A percentile compares a stretch with the other conserved stretches of the same genome.
Evolutionary conservation across 2,888 invertebrate species (phyloP).

Genomic region (Caprella mutica): DNA sequence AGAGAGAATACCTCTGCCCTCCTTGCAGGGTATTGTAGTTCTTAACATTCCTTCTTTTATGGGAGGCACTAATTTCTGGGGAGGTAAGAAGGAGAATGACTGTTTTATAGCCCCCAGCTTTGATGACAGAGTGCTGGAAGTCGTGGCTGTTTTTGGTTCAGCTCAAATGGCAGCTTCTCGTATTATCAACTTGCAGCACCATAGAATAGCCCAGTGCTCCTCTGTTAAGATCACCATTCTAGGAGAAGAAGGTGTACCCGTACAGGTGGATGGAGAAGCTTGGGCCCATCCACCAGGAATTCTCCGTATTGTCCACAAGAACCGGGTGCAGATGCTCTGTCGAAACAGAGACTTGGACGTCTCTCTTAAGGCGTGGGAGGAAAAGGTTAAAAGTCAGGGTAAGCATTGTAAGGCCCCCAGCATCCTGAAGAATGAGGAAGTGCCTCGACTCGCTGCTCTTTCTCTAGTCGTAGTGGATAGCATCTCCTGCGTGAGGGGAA

Average conservation of each 20-base stretch:
- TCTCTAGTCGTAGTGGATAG: conserved; percentile 14
- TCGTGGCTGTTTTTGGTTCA: conserved; percentile 93
- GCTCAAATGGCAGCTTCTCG: conserved; percentile 96
- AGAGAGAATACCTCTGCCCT: conserved; percentile 84
- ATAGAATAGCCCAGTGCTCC: conserved; percentile 92
- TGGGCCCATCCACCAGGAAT: conserved; percentile 96
- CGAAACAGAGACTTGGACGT: conserved; percentile 81
- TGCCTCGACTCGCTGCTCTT: conserved; percentile 21
- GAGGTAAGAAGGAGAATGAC: conserved; percentile 71
- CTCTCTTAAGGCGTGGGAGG: conserved; percentile 76
- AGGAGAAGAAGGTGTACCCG: conserved; percentile 44
- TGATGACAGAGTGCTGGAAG: conserved; percentile 91
- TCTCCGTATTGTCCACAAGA: conserved; percentile 90
- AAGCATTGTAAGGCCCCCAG: conserved; percentile 37
- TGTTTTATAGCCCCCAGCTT: conserved; percentile 85
- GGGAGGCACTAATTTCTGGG: conserved; percentile 99
- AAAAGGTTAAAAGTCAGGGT: conserved; percentile 54
- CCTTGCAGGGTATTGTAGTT: conserved; percentile 90
- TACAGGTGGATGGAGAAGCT: conserved; percentile 81
- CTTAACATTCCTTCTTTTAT: conserved; percentile 94
- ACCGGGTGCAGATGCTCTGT: conserved; percentile 90
- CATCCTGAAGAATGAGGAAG: conserved; percentile 54
- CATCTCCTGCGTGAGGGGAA: conserved; percentile 7
- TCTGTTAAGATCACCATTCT: conserved; percentile 91
- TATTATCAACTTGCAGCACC: conserved; percentile 87